Evolutionary conservation across 2,888 invertebrate genomes (phyloP).

Genomic region (Spialia ferax): DNA sequence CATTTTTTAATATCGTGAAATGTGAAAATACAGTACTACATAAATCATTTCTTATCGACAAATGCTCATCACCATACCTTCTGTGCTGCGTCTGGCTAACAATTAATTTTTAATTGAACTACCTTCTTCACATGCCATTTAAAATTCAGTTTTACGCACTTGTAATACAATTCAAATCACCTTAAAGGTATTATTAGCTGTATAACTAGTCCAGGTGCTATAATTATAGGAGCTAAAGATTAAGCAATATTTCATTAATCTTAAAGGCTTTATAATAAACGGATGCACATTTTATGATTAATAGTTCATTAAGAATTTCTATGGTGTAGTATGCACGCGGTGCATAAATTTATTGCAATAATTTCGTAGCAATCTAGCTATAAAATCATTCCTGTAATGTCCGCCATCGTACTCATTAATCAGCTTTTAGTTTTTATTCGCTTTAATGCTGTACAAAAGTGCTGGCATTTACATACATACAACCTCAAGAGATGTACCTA

Average conservation of each 20-base stretch:
- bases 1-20: too few relatives aligned
- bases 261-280: conserved; percentile 26
- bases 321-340: conserved; percentile 5
- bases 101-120: conserved; percentile 31
- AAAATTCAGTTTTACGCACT: conserved; percentile 15
- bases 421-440: too few relatives aligned
- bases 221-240: conserved; percentile 31
- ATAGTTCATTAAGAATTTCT: conserved; percentile 34
- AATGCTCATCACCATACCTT: conserved; percentile 1
- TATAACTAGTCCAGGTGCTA: conserved; percentile 10
- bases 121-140: conserved; percentile 7
- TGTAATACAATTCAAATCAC: conserved; percentile 8
- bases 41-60: conserved; percentile 24
- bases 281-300: conserved; percentile 35
- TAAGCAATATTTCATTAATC: conserved; percentile 36
- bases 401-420: neutral
- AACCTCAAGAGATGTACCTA: too few relatives aligned
- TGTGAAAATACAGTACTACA: neutral
- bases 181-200: neutral
- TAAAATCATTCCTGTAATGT: neutral
- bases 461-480: too few relatives aligned
- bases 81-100: conserved; percentile 12
- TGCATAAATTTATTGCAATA: neutral
- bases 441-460: too few relatives aligned
- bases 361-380: neutral